Base-by-base conservation (phyloP, 2,797 vertebrate genomes). In the Enteromius viviparus region DNA sequence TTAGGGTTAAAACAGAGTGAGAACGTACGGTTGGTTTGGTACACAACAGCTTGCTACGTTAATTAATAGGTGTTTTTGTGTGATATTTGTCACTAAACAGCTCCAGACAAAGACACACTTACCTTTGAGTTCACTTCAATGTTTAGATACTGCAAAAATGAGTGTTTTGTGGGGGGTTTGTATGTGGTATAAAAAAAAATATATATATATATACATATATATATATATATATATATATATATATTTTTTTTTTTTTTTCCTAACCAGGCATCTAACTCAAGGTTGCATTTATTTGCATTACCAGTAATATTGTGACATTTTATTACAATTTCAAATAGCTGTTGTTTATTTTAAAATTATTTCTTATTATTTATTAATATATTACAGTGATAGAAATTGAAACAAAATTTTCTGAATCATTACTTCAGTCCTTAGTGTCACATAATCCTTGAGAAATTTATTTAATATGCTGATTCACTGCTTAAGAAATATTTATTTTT, bases 31-130 rank as follows among this genome's bases (percentile, higher is more conserved):
- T 76, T 69, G 23, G 37, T 74, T 53, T 72, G 75, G 23, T 29
- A 23, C 74, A 34, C 69, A 77, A 76, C 69, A 81, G 86, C 62
- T 81, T 87, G 81, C 53, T 81, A 75, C 76, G 64, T 75, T 78
- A 82, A 78, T 85, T 86, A 83, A 80, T 32, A 45, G 37, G 37
- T 60, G 4, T 77, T 68, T 19, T 65, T 68, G 58, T 58, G 42
- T 51, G 60, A 55, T 83, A 81, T 77, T 64, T 76, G 60, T 70
- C 53, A 81, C 42, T 77, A 85, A 74, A 78, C 65, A 65, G 32
- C 17, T 26, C 62, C 53, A 32, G 11, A 15, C 4, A 0, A 72
- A 49, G 45, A 19, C 2, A 12, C 4, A 29, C 29, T 32, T 51
- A 51, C 70, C 26, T 21, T 72, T 72, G 17, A 29, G 6, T 45